Conservation (phyloP, 2,113 vertebrate genomes). For the Elephas maximus region DNA sequence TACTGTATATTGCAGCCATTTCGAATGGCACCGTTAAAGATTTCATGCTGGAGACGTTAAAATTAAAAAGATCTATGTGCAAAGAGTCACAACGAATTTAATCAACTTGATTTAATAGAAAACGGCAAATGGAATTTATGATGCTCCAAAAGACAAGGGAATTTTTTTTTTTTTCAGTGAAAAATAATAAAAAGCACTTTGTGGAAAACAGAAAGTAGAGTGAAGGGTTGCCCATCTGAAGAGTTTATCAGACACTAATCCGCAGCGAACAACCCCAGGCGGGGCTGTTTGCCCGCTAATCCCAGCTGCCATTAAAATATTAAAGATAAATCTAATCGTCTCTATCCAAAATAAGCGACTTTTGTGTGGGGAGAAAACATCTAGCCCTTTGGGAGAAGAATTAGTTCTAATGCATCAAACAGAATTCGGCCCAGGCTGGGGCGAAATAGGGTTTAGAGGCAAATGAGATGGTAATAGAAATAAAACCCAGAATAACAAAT, state of each 20-base stretch:
- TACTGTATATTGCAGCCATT: slow-evolving; percentile 86
- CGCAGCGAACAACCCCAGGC: slow-evolving; percentile 85
- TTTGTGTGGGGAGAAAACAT: slow-evolving; percentile 91
- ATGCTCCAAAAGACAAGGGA: slow-evolving; percentile 89
- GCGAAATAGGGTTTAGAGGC: slow-evolving; percentile 91
- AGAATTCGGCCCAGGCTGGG: slow-evolving; percentile 89
- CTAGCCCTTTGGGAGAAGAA: slow-evolving; percentile 91
- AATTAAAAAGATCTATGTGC: slow-evolving; percentile 93
- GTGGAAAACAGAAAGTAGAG: slow-evolving; percentile 87
- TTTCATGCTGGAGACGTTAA: slow-evolving; percentile 91
- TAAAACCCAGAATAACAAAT: slow-evolving; percentile 92
- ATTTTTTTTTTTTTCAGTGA: slow-evolving; percentile 83
- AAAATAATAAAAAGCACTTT: slow-evolving; percentile 89
- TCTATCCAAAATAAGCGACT: slow-evolving; percentile 95
- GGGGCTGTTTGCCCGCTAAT: slow-evolving; percentile 90
- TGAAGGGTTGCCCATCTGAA: slow-evolving; percentile 87
- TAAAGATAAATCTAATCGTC: slow-evolving; percentile 94
- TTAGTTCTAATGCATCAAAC: slow-evolving; percentile 93
- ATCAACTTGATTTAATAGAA: slow-evolving; percentile 94
- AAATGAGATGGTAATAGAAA: slow-evolving; percentile 92
- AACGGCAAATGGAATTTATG: slow-evolving; percentile 93
- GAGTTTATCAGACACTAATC: slow-evolving; percentile 93
- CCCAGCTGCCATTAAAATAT: slow-evolving; percentile 94
- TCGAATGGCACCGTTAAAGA: slow-evolving; percentile 90
- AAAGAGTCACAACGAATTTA: slow-evolving; percentile 91